Evolutionary conservation across 35 echinoderm and acorn worm species (phyloP).

Genomic region (Chiridota heheva): DNA sequence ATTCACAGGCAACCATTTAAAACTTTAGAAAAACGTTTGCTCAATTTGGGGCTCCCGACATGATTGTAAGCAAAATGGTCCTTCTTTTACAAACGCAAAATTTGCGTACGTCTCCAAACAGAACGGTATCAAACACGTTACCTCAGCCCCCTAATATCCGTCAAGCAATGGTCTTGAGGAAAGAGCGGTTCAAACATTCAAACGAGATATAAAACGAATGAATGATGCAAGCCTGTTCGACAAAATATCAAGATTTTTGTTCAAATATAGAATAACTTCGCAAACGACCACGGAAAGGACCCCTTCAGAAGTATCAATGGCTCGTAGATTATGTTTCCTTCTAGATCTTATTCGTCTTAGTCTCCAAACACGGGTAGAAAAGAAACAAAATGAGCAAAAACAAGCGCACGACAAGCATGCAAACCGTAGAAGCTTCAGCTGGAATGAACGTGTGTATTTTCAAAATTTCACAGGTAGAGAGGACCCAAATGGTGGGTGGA

Average conservation of each 20-base stretch:
- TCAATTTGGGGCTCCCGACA: constrained; percentile 5
- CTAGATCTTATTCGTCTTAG: no score
- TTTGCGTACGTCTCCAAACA: constrained; percentile 15
- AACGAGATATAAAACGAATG: constrained; percentile 18
- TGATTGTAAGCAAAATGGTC: background rate
- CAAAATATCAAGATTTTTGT: constrained; percentile 25
- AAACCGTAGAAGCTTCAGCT: no score
- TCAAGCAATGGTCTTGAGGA: constrained; percentile 38
- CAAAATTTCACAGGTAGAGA: no score
- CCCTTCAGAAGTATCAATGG: constrained; percentile 15
- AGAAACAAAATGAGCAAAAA: no score
- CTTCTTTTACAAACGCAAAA: constrained; percentile 16
- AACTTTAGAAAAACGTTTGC: background rate
- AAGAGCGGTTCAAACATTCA: constrained; percentile 38
- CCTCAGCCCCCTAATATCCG: constrained; percentile 22
- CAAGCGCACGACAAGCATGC: no score
- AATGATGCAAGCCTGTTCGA: background rate
- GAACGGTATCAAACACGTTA: constrained; percentile 9
- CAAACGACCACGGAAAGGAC: constrained; percentile 4
- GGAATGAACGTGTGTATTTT: no score
- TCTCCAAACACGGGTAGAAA: no score
- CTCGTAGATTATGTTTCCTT: no score
- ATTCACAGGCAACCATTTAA: background rate
- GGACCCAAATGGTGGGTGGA: no score
- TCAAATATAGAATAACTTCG: constrained; percentile 40